Evolutionary conservation across 1,140 invertebrate species (phyloP).

Genomic region (Ganaspis sp.): DNA sequence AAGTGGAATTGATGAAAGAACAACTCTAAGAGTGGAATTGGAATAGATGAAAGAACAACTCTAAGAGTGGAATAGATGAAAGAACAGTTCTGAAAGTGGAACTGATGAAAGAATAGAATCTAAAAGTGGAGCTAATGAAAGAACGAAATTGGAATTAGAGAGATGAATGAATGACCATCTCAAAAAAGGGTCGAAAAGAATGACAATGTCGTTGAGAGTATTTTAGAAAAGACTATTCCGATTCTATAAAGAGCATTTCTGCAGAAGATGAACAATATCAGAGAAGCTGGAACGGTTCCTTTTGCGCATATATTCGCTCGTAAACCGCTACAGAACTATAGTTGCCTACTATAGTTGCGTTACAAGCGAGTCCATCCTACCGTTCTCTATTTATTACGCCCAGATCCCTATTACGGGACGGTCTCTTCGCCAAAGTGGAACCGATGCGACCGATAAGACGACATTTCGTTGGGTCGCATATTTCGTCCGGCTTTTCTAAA

Average conservation of each 20-base stretch:
- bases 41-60: too few species aligned
- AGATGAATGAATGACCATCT: too few species aligned
- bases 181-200: too few species aligned
- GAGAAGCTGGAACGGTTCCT: neutral
- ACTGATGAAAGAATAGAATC: too few species aligned
- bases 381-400: conserved; percentile 23
- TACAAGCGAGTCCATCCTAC: conserved; percentile 8
- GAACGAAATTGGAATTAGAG: too few species aligned
- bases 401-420: conserved; percentile 24
- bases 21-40: too few species aligned
- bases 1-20: too few species aligned
- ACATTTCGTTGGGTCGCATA: conserved; percentile 27
- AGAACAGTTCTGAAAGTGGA: too few species aligned
- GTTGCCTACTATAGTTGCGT: conserved; percentile 24
- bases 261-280: neutral
- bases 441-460: conserved; percentile 29
- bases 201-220: too few species aligned
- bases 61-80: too few species aligned
- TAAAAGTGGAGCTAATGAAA: too few species aligned
- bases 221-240: neutral
- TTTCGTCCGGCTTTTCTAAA: conserved; percentile 27
- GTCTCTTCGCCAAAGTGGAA: conserved; percentile 26
- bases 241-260: neutral
- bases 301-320: neutral
- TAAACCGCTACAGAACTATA: conserved; percentile 17